Evolutionary conservation across 2,797 vertebrate species (phyloP), one percentile per base, ranked within the genome.

Genomic region (Catharus ustulatus): DNA sequence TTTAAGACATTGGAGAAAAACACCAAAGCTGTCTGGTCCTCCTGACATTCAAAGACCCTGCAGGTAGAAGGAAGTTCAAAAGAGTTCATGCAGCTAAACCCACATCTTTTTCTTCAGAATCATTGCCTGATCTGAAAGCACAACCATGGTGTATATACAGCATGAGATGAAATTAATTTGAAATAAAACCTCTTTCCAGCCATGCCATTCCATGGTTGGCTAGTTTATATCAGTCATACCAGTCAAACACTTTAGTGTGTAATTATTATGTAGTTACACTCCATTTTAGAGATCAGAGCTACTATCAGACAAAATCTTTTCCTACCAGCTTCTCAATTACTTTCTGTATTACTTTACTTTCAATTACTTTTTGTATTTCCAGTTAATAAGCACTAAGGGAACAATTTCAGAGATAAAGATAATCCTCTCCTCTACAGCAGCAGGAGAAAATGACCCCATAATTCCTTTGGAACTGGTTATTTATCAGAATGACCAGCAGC

Each of bases 371-470:
- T 45, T 81, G 61, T 64, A 96, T 95, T 97, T 95, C 91, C 96
- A 95, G 93, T 83, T 97, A 97, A 96, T 93, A 71, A 96, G 89
- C 95, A 97, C 77, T 96, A 94, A 94, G 95, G 94, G 97, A 97
- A 88, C 58, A 82, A 92, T 97, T 97, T 96, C 90, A 97, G 93
- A 96, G 91, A 93, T 85, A 96, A 93, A 94, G 95, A 96, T 90
- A 96, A 96, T 91, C 71, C 43, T 93, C 71, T 92, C 72, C 92
- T 94, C 92, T 96, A 75, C 49, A 76, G 90, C 82, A 96, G 82
- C 59, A 96, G 72, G 69, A 95, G 87, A 94, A 97, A 97, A 95
- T 84, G 79, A 96, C 77, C 68, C 54, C 91, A 22, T 88, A 76
- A 89, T 89, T 92, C 79, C 83, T 93, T 68, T 79, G 87, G 92